Evolutionary conservation across 1,140 invertebrate genomes (phyloP).

Genomic region (Pinna nobilis): DNA sequence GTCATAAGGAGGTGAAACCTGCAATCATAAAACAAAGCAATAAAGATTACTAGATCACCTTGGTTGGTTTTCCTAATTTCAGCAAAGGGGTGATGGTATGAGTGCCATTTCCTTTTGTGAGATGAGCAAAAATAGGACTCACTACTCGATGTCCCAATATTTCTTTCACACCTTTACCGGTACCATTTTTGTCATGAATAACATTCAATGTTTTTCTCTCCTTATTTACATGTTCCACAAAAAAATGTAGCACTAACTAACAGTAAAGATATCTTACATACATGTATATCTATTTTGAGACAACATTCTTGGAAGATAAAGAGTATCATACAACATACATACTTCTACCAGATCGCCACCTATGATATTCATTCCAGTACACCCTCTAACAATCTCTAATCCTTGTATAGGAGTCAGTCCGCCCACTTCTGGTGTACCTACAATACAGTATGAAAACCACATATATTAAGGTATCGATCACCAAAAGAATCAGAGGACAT

Average conservation of each 20-base stretch:
- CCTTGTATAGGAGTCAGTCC: conserved; percentile 67
- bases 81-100: no score
- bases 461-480: no score
- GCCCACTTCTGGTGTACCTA: conserved; percentile 70
- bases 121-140: no score
- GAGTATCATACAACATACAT: conserved; percentile 17
- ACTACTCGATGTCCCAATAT: no score
- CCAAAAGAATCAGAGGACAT: no score
- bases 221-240: no score
- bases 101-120: no score
- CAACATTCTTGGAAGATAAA: not conserved
- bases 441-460: no score
- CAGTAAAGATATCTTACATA: not conserved
- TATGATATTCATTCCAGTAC: conserved; percentile 65
- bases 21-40: conserved; percentile 21
- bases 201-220: no score
- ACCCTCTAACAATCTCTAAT: conserved; percentile 68
- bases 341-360: conserved; percentile 72
- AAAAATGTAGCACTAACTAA: not conserved
- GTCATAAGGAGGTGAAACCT: conserved; percentile 71
- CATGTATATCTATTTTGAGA: not conserved
- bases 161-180: no score
- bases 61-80: no score
- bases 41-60: not conserved
- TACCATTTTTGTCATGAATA: no score